Evolutionary conservation across 2,797 vertebrate species (phyloP).

Genomic region (Phrynocephalus vlangalii): DNA sequence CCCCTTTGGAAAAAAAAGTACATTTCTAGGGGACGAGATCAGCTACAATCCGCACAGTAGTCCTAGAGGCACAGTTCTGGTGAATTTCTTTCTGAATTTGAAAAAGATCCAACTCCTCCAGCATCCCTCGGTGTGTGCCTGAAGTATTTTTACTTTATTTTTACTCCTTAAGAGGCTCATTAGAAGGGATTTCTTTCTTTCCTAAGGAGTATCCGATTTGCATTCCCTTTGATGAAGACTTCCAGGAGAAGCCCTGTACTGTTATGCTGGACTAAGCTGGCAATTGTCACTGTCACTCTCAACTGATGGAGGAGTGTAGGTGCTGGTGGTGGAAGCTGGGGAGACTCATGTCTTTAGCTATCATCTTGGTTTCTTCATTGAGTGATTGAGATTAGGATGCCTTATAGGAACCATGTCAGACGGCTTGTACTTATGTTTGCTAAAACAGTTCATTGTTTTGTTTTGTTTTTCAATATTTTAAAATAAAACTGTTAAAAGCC

Average conservation of each 20-base stretch:
- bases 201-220: constrained; percentile 27
- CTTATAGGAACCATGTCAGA: constrained; percentile 56
- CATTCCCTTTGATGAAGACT: constrained; percentile 13
- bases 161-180: too few species aligned
- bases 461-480: constrained; percentile 43
- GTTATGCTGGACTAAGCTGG: constrained; percentile 49
- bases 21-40: too few species aligned
- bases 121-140: not conserved
- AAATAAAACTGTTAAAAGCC: not conserved
- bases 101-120: not conserved
- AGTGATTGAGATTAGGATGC: constrained; percentile 63
- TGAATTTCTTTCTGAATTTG: too few species aligned
- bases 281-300: constrained; percentile 51
- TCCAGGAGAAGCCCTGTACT: constrained; percentile 45
- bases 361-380: constrained; percentile 64
- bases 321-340: constrained; percentile 56
- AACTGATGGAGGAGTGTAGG: constrained; percentile 60
- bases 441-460: constrained; percentile 59
- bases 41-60: too few species aligned
- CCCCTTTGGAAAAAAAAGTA: too few species aligned
- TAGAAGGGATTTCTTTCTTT: too few species aligned
- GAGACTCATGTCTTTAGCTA: constrained; percentile 55
- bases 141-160: not conserved
- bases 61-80: too few species aligned
- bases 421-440: constrained; percentile 59